Base-by-base conservation (phyloP, 1,140 invertebrate genomes). In the Araneus ventricosus region DNA sequence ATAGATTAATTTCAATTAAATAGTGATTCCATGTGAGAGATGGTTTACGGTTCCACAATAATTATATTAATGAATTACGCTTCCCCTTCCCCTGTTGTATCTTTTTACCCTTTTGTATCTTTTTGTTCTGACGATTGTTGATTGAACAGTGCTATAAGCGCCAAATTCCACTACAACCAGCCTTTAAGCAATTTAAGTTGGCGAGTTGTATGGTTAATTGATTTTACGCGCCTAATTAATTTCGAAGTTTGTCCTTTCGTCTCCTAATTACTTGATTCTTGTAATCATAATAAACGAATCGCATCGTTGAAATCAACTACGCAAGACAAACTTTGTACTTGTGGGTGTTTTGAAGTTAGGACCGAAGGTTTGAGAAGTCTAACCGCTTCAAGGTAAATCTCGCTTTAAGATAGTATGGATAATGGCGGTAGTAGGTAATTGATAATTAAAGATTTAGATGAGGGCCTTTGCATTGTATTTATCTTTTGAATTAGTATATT, bases 161-260 rank as follows among this genome's bases (percentile, higher is more conserved):
- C 17, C 34, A 37, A 30, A 34, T 37, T 75, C 10, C 10, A 67
- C 27, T 67, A 27, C 63, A 2, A 30, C 63, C 14, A 45, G 22
- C 22, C 59, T 61, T 61, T 34, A 1, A 82, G 37, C 20, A 22
- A 24, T 41, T 82, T 24, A 4, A 27, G 22, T 41, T n/a, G 61
- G 59, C 6, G 30, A 88, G 20, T 67, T 75, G 61, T 30, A 20
- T 39, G 39, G 61, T 67, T 88, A 88, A 67, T 88, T 88, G 86
- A 88, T 88, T 39, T 88, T 82, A 52, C 24, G 1, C 80, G 39
- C 22, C 22, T 88, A 67, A 88, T 88, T 88, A 88, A 67, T 70
- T 88, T 45, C 70, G 14, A 5, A 20, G 14, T 41, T 41, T 39
- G 39, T n/a, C 6, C 37, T 22, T 45, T 8, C 24, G 20, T 41